Evolutionary conservation across 2,797 vertebrate species (phyloP), one percentile per base, ranked within the genome.

Genomic region (Capromys pilorides): DNA sequence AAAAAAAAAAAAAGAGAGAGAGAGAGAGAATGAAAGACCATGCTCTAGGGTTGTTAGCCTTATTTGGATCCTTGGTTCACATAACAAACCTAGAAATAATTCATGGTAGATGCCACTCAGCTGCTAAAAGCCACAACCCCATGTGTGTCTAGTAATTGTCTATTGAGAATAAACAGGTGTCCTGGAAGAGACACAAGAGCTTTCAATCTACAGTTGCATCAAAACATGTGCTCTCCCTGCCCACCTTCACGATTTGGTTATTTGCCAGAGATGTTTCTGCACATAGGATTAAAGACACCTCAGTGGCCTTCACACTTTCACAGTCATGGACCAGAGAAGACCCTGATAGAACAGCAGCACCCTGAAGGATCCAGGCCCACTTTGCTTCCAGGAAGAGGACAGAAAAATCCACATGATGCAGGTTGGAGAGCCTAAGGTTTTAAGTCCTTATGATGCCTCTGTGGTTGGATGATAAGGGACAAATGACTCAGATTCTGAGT

Each of bases 81-180:
- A 91, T 62, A 66, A 33, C 45, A 93, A 36, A 84, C 90, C 90
- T 79, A 57, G 71, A 59, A 61, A 73, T 73, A 81, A 87, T 78
- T 49, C n/a, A 24, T 18, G 39, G 2, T 11, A 14, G 16, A 36
- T 24, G 49, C 11, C 54, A 5, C 28, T 36, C 19, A 4, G 19
- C 24, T 33, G 1, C 33, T 33, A 11, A 54, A 73, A 59, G 5
- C 19, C 85, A 75, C 79, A 39, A 3, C 57, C 57, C 57, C 57
- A 49, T 0, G 24, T 84, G 57, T 51, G 14, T 59, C 36, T 67
- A 31, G n/a, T 75, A 11, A 36, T 81, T 89, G 10, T 24, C 19
- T 64, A 36, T 31, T 21, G 45, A 78, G 28, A 45, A 5, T 39
- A 28, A 41, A 26, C 31, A 1, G 24, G 64, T 57, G 21, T 18